Evolutionary conservation across 1,140 invertebrate species (phyloP), one percentile per base, ranked within the genome.

Genomic region (Drosophila nebulosa): DNA sequence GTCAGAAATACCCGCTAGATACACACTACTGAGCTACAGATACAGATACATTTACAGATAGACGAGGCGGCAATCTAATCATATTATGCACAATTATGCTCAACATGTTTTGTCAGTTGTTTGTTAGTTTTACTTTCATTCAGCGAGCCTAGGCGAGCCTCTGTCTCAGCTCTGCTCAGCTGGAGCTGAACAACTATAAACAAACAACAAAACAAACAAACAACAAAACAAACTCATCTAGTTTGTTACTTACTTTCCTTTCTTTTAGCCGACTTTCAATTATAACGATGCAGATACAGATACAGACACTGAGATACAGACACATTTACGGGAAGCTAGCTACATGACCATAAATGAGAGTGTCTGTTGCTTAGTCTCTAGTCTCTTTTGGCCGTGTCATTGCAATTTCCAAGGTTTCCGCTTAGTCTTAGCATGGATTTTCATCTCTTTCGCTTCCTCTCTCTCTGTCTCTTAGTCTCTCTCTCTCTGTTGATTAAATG

Each of bases 101-200:
- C 56, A 64, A 64, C 76, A 21, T 18, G 39, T 75, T 27, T 42
- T 42, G 18, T 18, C 39, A 42, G 39, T 46, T 21, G 30, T 70
- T 85, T 85, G 77, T 85, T 86, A 69, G 70, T 85, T 85, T 85
- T 85, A 85, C 80, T 85, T 85, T 85, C 80, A 74, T 86, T 85
- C 70, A 64, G 61, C 56, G 67, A 30, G 27, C n/a, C 30, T 36
- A 65, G 64, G n/a, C n/a, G n/a, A n/a, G n/a, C n/a, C n/a, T n/a
- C n/a, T n/a, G n/a, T n/a, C n/a, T 16, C 39, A 53, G 24, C 22
- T 65, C 62, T 50, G 60, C 39, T 53, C 39, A 71, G 66, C 74
- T 58, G 61, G 39, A 57, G 59, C 46, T 58, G 63, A 36, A 68
- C 63, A 66, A 52, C 61, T n/a, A 32, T 32, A 32, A 32, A 32